Evolutionary conservation across 2,888 invertebrate genomes (phyloP).

Genomic region (Phortica okadai): DNA sequence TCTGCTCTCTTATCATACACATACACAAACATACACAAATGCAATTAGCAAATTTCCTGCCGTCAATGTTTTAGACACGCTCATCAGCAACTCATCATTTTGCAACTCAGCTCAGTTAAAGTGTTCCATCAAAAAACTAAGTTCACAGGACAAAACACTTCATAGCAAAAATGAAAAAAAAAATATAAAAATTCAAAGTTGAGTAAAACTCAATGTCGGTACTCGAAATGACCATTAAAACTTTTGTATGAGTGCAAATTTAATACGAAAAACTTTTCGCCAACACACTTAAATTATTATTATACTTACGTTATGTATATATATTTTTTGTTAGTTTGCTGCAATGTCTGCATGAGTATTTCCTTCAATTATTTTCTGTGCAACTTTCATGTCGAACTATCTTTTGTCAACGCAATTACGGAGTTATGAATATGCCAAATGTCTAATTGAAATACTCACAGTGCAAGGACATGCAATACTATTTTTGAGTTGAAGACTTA

Average conservation of each 20-base stretch:
- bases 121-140: no score
- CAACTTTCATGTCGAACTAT: not conserved
- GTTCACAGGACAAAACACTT: no score
- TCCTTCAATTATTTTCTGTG: not conserved
- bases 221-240: slow-evolving; percentile 21
- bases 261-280: slow-evolving; percentile 1
- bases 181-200: not conserved
- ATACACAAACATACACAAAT: no score
- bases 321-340: not conserved
- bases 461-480: not conserved
- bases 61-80: not conserved
- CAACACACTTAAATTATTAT: not conserved
- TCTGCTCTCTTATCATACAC: no score
- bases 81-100: not conserved
- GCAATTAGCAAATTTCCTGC: not conserved
- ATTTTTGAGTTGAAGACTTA: not conserved
- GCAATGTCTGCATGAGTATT: not conserved
- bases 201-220: not conserved
- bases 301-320: not conserved
- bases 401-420: not conserved
- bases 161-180: not conserved
- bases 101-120: no score
- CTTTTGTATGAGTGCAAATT: not conserved
- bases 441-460: not conserved
- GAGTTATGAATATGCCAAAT: not conserved